phyloP scores from a whole-genome alignment of 1,140 invertebrate genomes.

The Macrobrachium rosenbergii region DNA sequence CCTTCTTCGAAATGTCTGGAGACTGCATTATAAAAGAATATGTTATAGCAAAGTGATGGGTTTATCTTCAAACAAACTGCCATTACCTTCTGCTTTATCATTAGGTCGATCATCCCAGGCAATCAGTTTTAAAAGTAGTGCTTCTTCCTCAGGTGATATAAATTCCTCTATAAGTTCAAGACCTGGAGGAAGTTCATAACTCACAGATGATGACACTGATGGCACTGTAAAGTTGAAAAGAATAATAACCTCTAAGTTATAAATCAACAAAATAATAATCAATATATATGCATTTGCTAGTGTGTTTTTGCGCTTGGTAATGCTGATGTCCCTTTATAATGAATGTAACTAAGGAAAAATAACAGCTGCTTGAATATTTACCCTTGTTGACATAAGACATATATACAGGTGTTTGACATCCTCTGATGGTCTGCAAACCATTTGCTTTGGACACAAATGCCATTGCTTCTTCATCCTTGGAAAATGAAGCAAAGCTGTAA shows the following conservation, averaged over 20 bases:
- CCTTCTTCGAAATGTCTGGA: no score
- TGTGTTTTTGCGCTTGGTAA: no score
- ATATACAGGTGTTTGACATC: slow-evolving; percentile 76
- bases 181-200: slow-evolving; percentile 76
- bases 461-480: slow-evolving; percentile 71
- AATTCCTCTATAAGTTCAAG: slow-evolving; percentile 82
- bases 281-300: no score
- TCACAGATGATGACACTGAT: slow-evolving; percentile 57
- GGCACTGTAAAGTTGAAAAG: slow-evolving; percentile 55
- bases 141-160: slow-evolving; percentile 81
- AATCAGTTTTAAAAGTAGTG: slow-evolving; percentile 76
- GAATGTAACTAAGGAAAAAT: no score
- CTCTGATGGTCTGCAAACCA: slow-evolving; percentile 72
- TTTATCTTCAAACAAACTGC: no score
- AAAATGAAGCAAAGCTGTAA: slow-evolving; percentile 80
- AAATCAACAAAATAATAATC: not conserved
- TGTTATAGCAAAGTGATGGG: no score
- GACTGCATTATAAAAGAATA: no score
- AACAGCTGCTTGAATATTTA: slow-evolving; percentile 66
- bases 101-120: slow-evolving; percentile 72
- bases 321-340: no score
- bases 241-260: slow-evolving; percentile 4
- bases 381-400: slow-evolving; percentile 76
- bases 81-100: slow-evolving; percentile 39
- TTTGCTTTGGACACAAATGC: slow-evolving; percentile 74